Evolutionary conservation across 2,797 vertebrate genomes (phyloP), one percentile per base, ranked within the genome.

Genomic region (Amphiprion clarkii): DNA sequence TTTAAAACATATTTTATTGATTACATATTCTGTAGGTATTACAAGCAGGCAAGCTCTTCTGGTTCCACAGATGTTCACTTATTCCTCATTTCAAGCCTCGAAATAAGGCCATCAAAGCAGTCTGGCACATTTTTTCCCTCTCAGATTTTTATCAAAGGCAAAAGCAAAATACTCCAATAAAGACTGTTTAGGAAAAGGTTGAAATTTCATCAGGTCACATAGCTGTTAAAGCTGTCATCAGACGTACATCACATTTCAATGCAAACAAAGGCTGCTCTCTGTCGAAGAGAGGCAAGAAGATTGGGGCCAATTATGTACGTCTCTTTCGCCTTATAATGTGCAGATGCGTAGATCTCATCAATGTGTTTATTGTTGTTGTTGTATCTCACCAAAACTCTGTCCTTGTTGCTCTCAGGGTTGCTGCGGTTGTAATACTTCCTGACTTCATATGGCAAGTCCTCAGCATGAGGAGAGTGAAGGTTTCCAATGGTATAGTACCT

Each of bases 401-500:
- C 94, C 87, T 66, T 85, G 81, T 95, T 95, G 64, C 93, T 95
- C 7, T 55, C 1, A 9, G 59, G 79, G 63, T 94, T 2, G 0
- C 63, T 67, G 48, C 3, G 88, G 78, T 94, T 46, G 79, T 94
- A 94, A 78, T 93, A 81, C 51, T 33, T 69, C 48, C 77, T 90
- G 48, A 95, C 92, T 0, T 94, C 85, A 17, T 84, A 71, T 0
- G 94, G 94, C 52, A 94, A 84, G 52, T 93, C 82, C 0, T 66
- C 0, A 0, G 94, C 89, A 9, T 84, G 73, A 11, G 14, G 75
- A 29, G 67, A 53, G 57, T 94, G 11, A 23, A 95, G 93, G 79
- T 95, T 95, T 62, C 94, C 94, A 0, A 95, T 62, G 16, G 91
- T 94, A 31, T 84, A 92, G 79, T 95, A 94, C 0, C 0, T 13